Evolutionary conservation across 1,140 invertebrate species (phyloP), one percentile per base, ranked within the genome.

Genomic region (Holotrichia oblita): DNA sequence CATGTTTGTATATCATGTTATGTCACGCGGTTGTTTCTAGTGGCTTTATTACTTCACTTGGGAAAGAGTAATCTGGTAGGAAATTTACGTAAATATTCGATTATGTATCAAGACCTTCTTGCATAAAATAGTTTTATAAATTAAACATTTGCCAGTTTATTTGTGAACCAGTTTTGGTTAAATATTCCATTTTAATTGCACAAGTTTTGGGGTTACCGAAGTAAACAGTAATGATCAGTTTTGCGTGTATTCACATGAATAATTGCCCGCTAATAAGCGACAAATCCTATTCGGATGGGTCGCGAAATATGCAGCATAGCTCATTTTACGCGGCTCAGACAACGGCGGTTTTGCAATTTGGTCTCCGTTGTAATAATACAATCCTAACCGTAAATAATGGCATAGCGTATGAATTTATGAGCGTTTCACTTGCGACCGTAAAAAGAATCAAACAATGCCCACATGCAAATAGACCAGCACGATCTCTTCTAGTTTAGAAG

Each of bases 401-500:
- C 22, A 27, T 69, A 20, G 61, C 22, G 61, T 69, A 69, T 69
- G 61, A 69, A 69, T 69, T 69, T 69, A 69, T 22, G 61, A 69
- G 61, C 27, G 22, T 69, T 69, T 69, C 61, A 69, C 61, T 22
- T 69, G 61, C 22, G 61, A 69, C 61, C 61, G 61, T 69, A 69
- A 69, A 69, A 20, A 69, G 61, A 40, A 76, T 75, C 69, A 69
- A 79, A 81, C 80, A 81, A 81, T 81, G 73, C 42, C 44, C 61
- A 69, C 77, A 79, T 81, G 80, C 76, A 81, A 81, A 81, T 75
- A 76, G 34, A 48, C 75, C 40, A 76, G 75, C 59, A 78, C 80
- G 77, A 79, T 77, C 73, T 79, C 80, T 76, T 81, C 61, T 69
- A 69, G 61, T 69, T 22, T 69, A 69, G 61, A 34, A 34, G 27